phyloP scores from a whole-genome alignment of 2,113 vertebrate species.

The Boulengeromyrus knoepffleri region DNA sequence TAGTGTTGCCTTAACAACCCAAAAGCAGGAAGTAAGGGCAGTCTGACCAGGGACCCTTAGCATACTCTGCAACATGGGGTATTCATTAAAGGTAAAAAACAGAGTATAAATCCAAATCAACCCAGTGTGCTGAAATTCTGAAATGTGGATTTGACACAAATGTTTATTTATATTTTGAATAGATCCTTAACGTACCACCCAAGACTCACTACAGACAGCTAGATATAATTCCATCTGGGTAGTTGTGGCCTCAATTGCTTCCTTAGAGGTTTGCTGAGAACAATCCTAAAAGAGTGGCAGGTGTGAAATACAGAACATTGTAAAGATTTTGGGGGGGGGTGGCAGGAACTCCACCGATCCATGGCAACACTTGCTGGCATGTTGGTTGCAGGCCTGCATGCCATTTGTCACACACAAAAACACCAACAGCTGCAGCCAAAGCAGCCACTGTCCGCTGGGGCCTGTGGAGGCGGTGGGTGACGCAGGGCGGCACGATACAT shows the following conservation, averaged over 20 bases:
- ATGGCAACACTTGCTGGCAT: background rate
- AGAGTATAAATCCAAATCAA: background rate
- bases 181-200: background rate
- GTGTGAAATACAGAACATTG: background rate
- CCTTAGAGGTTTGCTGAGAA: background rate
- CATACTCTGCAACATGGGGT: background rate
- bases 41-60: background rate
- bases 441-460: background rate
- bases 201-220: background rate
- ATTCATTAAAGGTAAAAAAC: background rate
- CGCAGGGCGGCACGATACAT: background rate
- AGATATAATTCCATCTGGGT: background rate
- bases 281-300: background rate
- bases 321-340: background rate
- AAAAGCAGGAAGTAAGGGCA: constrained; percentile 9
- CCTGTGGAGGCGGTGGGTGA: background rate
- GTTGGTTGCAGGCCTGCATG: background rate
- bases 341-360: background rate
- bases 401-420: background rate
- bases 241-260: background rate
- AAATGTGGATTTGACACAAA: background rate
- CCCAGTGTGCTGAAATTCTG: background rate
- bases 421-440: background rate
- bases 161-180: background rate
- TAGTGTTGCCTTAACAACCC: constrained; percentile 25